phyloP scores from a whole-genome alignment of 2,888 invertebrate genomes.

The Amiota minor region DNA sequence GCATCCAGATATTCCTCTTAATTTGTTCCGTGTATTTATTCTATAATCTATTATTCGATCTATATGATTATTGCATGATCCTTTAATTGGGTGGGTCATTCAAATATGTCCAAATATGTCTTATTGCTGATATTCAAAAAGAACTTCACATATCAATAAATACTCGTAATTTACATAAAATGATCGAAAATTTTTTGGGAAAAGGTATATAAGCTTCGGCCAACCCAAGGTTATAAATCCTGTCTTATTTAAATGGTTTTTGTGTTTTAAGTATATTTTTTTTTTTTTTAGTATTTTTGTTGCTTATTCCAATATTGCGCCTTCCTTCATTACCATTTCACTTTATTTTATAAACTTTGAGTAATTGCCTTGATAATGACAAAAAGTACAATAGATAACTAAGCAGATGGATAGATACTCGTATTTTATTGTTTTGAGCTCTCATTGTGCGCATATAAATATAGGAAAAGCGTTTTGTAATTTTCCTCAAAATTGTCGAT shows the following conservation, averaged over 20 bases:
- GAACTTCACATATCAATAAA: too few species aligned
- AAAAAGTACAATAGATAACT: conserved; percentile 29
- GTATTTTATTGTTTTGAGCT: conserved; percentile 47
- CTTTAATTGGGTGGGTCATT: too few species aligned
- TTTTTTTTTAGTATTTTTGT: conserved; percentile 24
- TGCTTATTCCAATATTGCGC: conserved; percentile 6
- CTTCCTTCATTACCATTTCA: background rate
- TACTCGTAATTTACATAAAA: too few species aligned
- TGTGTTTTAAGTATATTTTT: background rate
- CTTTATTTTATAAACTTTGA: conserved; percentile 28
- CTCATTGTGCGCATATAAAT: conserved; percentile 55
- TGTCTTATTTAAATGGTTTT: background rate
- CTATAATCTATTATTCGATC: too few species aligned
- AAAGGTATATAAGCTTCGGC: too few species aligned
- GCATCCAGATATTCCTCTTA: too few species aligned
- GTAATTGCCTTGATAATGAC: conserved; percentile 49
- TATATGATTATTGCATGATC: too few species aligned
- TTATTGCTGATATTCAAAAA: too few species aligned
- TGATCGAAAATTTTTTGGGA: too few species aligned
- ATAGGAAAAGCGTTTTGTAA: conserved; percentile 56
- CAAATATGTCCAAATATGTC: too few species aligned
- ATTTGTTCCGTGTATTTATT: too few species aligned
- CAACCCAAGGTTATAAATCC: background rate
- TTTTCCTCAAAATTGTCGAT: conserved; percentile 55
- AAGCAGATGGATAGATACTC: conserved; percentile 10